Evolutionary conservation across 2,888 invertebrate genomes (phyloP), one percentile per base, ranked within the genome.

Genomic region (Agonopterix alstromeriana): DNA sequence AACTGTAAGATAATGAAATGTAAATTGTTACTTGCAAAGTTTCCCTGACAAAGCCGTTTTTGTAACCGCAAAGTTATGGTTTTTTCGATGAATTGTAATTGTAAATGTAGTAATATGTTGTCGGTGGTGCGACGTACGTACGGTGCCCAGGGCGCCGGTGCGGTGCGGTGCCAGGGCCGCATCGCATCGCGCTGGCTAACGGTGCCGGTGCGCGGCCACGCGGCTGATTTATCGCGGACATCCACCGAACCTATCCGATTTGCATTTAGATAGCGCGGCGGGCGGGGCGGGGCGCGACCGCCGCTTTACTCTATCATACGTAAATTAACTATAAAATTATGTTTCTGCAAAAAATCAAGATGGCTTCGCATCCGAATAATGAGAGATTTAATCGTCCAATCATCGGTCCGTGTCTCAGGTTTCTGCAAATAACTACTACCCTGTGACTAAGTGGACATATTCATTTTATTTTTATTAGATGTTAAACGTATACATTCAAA

Each of bases 191-290:
- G 61, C 55, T 53, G 53, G 52, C 46, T 83, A 83, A 82, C 82
- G 84, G 82, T 75, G 54, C 60, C 58, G 63, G 57, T 70, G 58
- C 60, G 66, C 27, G 70, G 58, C 60, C 52, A 56, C 55, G 61
- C 72, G 74, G 77, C 78, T 86, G 83, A 88, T 87, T 86, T 87
- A 86, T 86, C 75, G 79, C 70, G 73, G 74, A 80, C 83, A 80
- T 82, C 83, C 80, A 81, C 77, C 72, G 80, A 80, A 83, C 27
- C 82, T 83, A 85, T 82, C 81, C 82, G 84, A 88, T 88, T 88
- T 86, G 87, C 87, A 88, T 88, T 86, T 88, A 87, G 87, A 87
- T 86, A 84, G 84, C 78, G 65, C 68, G 60, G 63, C 65, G 68
- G 70, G 59, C 64, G 61, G 65, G 61, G 63, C 56, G 48, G 54